Conservation (phyloP, 2,888 invertebrate species). For the Himalopsyche kuldschensis region DNA sequence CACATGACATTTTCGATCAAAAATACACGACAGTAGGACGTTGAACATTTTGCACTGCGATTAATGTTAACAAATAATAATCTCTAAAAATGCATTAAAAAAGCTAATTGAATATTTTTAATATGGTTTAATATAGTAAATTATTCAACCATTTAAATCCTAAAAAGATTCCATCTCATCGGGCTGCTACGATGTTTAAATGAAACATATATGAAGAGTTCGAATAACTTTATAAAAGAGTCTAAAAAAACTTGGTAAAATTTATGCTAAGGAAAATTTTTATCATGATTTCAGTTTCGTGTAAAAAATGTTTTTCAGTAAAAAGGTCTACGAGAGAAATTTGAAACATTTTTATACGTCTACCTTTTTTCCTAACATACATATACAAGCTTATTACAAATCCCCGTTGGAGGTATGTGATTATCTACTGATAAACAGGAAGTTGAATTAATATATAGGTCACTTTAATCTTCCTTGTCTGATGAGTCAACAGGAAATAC, state of each 20-base stretch:
- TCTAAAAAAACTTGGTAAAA: neutral
- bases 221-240: neutral
- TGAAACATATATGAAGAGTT: too few relatives aligned
- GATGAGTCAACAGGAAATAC: neutral
- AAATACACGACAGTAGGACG: too few relatives aligned
- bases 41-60: too few relatives aligned
- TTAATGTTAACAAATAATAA: too few relatives aligned
- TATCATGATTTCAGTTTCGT: neutral
- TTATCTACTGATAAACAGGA: neutral
- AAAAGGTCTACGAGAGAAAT: neutral
- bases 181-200: too few relatives aligned
- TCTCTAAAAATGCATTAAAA: too few relatives aligned
- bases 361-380: neutral
- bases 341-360: neutral
- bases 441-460: neutral
- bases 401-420: neutral
- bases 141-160: too few relatives aligned
- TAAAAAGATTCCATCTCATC: too few relatives aligned
- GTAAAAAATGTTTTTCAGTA: neutral
- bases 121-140: too few relatives aligned
- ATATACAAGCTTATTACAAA: neutral
- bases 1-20: too few relatives aligned
- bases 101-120: too few relatives aligned
- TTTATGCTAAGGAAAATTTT: neutral
- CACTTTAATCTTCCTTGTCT: neutral